phyloP scores from a whole-genome alignment of 2,888 invertebrate species.

The Chrysodeixis includens region DNA sequence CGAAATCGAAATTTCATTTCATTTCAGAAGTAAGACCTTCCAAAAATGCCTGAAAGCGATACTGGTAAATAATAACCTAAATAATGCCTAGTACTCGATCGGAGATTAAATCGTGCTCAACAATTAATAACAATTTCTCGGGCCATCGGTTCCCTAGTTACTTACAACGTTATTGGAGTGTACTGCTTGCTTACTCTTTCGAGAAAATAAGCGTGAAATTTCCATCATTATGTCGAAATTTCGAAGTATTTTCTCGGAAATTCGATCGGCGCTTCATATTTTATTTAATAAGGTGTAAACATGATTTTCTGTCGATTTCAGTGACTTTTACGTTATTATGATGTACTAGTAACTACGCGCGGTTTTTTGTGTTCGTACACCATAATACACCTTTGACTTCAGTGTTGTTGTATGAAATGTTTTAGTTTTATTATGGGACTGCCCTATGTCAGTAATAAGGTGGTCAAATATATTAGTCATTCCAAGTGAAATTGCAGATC shows the following conservation, averaged over 20 bases:
- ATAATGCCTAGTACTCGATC: background rate
- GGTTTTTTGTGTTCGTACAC: too few relatives aligned
- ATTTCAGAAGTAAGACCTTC: too few relatives aligned
- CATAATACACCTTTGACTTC: too few relatives aligned
- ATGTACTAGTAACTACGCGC: background rate
- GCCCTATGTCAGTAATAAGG: too few relatives aligned
- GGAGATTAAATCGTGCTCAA: background rate
- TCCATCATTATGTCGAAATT: background rate
- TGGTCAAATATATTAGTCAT: too few relatives aligned
- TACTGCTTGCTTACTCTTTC: slow-evolving; percentile 3
- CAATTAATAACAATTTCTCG: background rate
- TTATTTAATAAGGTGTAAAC: slow-evolving; percentile 5
- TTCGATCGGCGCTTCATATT: slow-evolving; percentile 2
- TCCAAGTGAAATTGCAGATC: too few relatives aligned
- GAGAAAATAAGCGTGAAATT: slow-evolving; percentile 6
- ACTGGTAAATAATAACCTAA: too few relatives aligned
- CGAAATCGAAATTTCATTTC: too few relatives aligned
- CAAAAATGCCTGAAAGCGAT: too few relatives aligned
- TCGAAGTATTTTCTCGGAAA: background rate
- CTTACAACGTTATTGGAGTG: background rate
- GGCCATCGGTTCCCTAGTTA: background rate
- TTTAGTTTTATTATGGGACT: too few relatives aligned
- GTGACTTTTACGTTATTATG: background rate
- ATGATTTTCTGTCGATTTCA: background rate
- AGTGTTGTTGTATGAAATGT: too few relatives aligned